These are phyloP conservation scores for Hipposideros armiger DNA, from an alignment of 2,113 vertebrate genomes.

Conservation along the genomic window DNA sequence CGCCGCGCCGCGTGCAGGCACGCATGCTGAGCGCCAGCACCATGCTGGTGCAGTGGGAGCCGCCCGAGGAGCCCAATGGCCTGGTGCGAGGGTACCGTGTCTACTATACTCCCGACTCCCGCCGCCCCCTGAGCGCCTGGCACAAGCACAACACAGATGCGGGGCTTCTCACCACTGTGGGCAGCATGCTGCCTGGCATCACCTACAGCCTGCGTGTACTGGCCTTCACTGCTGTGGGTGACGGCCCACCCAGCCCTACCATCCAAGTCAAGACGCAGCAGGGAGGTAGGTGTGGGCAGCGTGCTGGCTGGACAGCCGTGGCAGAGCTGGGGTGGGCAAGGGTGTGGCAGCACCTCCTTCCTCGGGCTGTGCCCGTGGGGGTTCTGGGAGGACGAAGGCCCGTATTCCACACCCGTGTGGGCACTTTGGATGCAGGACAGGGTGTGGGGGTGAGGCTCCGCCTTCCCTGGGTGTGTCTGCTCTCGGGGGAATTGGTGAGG, in stretches of 20 bases:
- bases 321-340: not conserved
- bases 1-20: constrained; percentile 94
- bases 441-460: too few species aligned
- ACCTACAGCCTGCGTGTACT: constrained; percentile 96
- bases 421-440: not conserved
- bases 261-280: constrained; percentile 97
- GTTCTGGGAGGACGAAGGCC: not conserved
- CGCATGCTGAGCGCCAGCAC: constrained; percentile 96
- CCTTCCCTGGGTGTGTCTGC: not conserved
- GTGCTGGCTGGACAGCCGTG: fast-evolving
- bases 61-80: constrained; percentile 96
- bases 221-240: constrained; percentile 96
- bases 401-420: constrained; percentile 74
- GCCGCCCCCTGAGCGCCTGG: constrained; percentile 93
- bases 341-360: not conserved
- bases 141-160: constrained; percentile 95
- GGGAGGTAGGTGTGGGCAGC: constrained; percentile 90
- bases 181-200: constrained; percentile 92
- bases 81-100: constrained; percentile 95
- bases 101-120: constrained; percentile 92
- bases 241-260: constrained; percentile 94
- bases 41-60: constrained; percentile 97
- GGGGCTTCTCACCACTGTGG: constrained; percentile 94
- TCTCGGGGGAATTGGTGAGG: fast-evolving
- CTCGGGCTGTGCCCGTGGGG: not conserved